These are phyloP conservation scores for Abrostola triplasia DNA, from an alignment of 2,888 invertebrate species.

Conservation along the genomic window DNA sequence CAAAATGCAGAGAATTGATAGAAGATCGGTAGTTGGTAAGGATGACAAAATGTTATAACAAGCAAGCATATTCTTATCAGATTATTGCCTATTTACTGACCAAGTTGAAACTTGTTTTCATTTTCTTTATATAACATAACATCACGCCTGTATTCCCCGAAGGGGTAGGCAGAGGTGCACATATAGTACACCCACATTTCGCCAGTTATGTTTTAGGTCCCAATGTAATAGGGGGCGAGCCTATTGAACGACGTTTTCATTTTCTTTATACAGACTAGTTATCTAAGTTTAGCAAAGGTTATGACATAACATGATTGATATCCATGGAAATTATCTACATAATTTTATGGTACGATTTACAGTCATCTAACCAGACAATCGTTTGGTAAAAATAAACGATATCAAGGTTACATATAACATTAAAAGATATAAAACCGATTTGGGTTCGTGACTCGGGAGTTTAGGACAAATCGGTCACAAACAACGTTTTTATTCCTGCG, in stretches of 20 bases:
- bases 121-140: no score
- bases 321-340: constrained; percentile 38
- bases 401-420: constrained; percentile 70
- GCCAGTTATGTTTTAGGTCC: no score
- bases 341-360: constrained; percentile 49
- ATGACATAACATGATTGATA: constrained; percentile 45
- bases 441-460: constrained; percentile 74
- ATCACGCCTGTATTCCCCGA: no score
- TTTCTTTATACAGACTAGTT: neutral
- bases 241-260: no score
- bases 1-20: no score
- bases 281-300: constrained; percentile 12
- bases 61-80: no score
- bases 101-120: neutral
- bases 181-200: no score
- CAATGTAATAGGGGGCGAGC: no score
- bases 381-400: constrained; percentile 54
- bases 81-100: no score
- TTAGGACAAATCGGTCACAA: constrained; percentile 70
- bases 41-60: no score
- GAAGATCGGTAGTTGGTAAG: no score
- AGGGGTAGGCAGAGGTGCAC: no score
- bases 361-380: constrained; percentile 43
- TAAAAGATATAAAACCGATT: constrained; percentile 65
- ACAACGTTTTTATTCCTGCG: constrained; percentile 65